These are phyloP conservation scores for Orussus abietinus DNA, from an alignment of 1,140 invertebrate species.

Conservation along the genomic window DNA sequence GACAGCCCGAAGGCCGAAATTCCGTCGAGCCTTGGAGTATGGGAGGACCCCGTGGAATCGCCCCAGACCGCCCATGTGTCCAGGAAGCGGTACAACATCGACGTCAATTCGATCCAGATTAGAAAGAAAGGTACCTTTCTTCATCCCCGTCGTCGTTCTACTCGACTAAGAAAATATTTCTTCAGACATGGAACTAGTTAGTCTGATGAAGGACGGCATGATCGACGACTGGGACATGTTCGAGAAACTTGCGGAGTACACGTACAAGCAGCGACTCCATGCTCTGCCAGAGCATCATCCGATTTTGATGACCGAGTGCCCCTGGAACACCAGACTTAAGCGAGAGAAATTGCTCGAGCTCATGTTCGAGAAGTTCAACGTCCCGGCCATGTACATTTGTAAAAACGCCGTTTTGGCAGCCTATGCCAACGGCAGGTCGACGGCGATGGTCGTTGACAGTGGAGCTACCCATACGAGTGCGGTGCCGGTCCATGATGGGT, in stretches of 20 bases:
- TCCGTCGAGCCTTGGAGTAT: constrained; percentile 77
- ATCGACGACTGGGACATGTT: constrained; percentile 97
- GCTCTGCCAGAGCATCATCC: constrained; percentile 75
- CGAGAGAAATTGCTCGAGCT: constrained; percentile 89
- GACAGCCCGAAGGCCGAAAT: constrained; percentile 92
- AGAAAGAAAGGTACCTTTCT: constrained; percentile 32
- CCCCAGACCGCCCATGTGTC: constrained; percentile 21
- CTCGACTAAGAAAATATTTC: constrained; percentile 2
- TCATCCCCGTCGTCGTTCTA: constrained; percentile 2
- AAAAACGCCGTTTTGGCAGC: constrained; percentile 93
- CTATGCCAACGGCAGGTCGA: constrained; percentile 89
- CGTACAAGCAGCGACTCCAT: constrained; percentile 71
- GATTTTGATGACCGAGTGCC: constrained; percentile 88
- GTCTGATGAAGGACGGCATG: constrained; percentile 91
- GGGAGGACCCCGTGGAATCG: constrained; percentile 56
- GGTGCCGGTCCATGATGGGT: constrained; percentile 90
- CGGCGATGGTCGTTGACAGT: constrained; percentile 88
- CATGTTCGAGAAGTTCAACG: constrained; percentile 95
- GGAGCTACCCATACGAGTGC: constrained; percentile 92
- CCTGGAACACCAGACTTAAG: constrained; percentile 85
- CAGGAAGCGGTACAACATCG: constrained; percentile 40
- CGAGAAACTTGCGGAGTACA: constrained; percentile 87
- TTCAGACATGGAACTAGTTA: constrained; percentile 75
- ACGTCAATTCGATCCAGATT: constrained; percentile 40
- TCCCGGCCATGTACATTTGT: constrained; percentile 91